These are phyloP conservation scores for Chloromyia formosa DNA, from an alignment of 2,888 invertebrate species.

Conservation along the genomic window DNA sequence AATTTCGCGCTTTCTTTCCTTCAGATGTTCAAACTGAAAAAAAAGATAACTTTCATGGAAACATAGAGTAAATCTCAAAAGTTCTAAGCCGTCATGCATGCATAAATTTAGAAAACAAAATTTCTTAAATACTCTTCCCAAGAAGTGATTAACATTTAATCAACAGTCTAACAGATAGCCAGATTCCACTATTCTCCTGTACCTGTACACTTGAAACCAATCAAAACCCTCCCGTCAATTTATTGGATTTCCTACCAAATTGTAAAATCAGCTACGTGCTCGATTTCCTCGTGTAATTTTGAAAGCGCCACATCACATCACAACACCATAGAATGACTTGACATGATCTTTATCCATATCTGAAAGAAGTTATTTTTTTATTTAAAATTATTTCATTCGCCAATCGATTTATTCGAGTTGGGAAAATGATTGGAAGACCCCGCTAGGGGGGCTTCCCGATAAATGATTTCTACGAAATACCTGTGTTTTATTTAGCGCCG, in stretches of 20 bases:
- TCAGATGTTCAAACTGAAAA: too few relatives aligned
- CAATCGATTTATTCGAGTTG: constrained; percentile 31
- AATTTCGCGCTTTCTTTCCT: too few relatives aligned
- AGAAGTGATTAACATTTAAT: too few relatives aligned
- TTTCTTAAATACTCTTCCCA: too few relatives aligned
- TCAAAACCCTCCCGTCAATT: background rate
- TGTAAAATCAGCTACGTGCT: background rate
- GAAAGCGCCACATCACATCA: constrained; percentile 17
- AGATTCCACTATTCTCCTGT: too few relatives aligned
- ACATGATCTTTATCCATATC: constrained; percentile 29
- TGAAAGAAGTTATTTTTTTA: constrained; percentile 5
- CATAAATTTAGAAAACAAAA: too few relatives aligned
- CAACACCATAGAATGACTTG: constrained; percentile 26
- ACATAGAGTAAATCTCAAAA: too few relatives aligned
- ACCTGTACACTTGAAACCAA: background rate
- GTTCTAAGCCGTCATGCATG: too few relatives aligned
- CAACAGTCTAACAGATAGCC: too few relatives aligned
- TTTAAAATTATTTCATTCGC: constrained; percentile 24
- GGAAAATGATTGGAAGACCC: constrained; percentile 27
- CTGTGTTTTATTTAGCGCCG: constrained; percentile 43
- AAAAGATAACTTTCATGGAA: too few relatives aligned
- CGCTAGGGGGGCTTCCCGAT: constrained; percentile 30
- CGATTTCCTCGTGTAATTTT: background rate
- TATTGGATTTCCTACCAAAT: too few relatives aligned
- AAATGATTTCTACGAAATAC: constrained; percentile 41